Evolutionary conservation across 2,797 vertebrate genomes (phyloP), one percentile per base, ranked within the genome.

Genomic region (Xyrichtys novacula): DNA sequence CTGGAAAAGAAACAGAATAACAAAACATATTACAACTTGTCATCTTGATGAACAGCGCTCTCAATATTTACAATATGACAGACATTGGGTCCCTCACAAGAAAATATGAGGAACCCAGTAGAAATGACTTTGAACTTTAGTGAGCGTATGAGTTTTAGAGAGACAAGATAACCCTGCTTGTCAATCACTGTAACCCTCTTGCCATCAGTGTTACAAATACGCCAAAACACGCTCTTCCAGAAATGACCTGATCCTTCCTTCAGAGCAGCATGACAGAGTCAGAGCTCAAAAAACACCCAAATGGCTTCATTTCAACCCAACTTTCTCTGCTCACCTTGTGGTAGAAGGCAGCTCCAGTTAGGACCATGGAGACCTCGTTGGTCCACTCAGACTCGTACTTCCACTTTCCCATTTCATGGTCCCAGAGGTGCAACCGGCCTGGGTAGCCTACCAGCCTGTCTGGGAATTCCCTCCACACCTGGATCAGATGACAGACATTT

Each of bases 381-480:
- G 98, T 99, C 97, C 98, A 99, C 83, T 99, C 98, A 0, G 98
- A 99, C 85, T 99, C 98, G 0, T 99, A 99, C 76, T 99, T 99
- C 98, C 98, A 99, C 81, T 99, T 99, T 71, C 89, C 96, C 95
- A 96, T 97, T 88, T 99, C 98, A 3, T 99, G 98, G 90, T 99
- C 98, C 98, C 98, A 99, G 60, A 99, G 95, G 83, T 99, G 98
- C 56, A 99, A 94, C 14, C 98, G 95, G 6, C 98, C 98, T 0
- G 98, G 98, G 74, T 99, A 99, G 6, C 98, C 98, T 76, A 99
- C 98, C 83, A 99, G 81, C 65, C 98, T 93, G 92, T 99, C 98
- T 2, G 98, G 97, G 78, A 99, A 99, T 83, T 99, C 98, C 64
- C 97, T 91, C 97, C 98, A 99, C 55, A 99, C 98, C 98, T 99